Evolutionary conservation across 1,140 invertebrate genomes (phyloP).

Genomic region (Asobara japonica): DNA sequence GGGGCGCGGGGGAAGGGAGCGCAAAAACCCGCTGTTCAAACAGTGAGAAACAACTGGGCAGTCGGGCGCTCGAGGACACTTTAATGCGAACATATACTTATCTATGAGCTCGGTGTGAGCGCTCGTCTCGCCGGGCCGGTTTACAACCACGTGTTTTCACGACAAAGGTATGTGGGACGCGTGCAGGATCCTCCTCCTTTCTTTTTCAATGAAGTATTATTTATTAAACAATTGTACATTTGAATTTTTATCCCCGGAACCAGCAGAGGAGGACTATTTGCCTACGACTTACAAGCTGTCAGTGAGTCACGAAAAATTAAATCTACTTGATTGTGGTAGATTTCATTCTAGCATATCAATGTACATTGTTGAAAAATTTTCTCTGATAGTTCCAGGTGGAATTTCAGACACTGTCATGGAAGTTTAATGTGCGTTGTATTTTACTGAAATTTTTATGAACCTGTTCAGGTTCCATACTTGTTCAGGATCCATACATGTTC

Average conservation of each 20-base stretch:
- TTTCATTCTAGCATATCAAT: too few species aligned
- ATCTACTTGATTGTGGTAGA: too few species aligned
- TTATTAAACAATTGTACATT: conserved; percentile 30
- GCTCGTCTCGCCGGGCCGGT: background rate
- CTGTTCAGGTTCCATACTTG: too few species aligned
- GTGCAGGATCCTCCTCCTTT: conserved; percentile 37
- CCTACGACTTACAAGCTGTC: background rate
- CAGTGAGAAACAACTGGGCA: background rate
- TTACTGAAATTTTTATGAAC: too few species aligned
- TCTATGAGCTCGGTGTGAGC: background rate
- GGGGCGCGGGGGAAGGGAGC: background rate
- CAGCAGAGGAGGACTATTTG: background rate
- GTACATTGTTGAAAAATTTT: too few species aligned
- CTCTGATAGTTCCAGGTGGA: too few species aligned
- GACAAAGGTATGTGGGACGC: conserved; percentile 56
- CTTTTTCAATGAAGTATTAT: conserved; percentile 29
- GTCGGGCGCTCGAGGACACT: background rate
- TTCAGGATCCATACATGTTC: too few species aligned
- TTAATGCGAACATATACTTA: background rate
- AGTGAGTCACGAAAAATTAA: too few species aligned
- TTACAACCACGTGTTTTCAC: conserved; percentile 31
- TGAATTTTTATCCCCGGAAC: background rate
- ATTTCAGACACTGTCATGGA: too few species aligned
- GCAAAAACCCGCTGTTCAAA: background rate
- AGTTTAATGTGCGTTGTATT: too few species aligned